phyloP scores from a whole-genome alignment of 2,113 vertebrate genomes.

The Cololabis saira region DNA sequence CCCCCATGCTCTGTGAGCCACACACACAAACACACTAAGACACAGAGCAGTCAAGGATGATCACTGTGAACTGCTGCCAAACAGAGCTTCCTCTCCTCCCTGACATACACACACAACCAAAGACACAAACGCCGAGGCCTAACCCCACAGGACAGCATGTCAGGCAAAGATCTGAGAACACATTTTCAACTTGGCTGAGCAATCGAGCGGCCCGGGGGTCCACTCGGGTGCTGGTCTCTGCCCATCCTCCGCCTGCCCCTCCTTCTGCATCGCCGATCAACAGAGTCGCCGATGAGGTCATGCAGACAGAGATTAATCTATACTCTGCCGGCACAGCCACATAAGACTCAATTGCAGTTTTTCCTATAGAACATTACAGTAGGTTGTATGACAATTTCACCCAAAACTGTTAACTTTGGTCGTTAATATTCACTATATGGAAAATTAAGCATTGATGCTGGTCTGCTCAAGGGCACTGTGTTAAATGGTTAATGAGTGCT shows the following conservation, averaged over 20 bases:
- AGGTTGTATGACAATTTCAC: slow-evolving; percentile 2
- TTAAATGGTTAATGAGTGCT: no score
- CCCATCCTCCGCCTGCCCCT: slow-evolving; percentile 59
- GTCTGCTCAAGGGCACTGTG: no score
- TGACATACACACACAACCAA: slow-evolving; percentile 30
- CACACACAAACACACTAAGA: slow-evolving; percentile 13
- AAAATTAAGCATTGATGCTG: slow-evolving; percentile 1
- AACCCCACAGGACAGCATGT: slow-evolving; percentile 73
- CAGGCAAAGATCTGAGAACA: slow-evolving; percentile 81
- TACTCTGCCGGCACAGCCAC: slow-evolving; percentile 54
- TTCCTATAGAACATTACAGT: slow-evolving; percentile 16
- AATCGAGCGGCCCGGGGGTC: slow-evolving; percentile 71
- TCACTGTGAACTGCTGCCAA: slow-evolving; percentile 66
- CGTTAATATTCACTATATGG: slow-evolving; percentile 12
- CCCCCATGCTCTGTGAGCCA: slow-evolving; percentile 32
- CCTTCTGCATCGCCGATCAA: slow-evolving; percentile 55
- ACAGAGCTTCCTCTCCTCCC: slow-evolving; percentile 42
- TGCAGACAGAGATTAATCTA: slow-evolving; percentile 68
- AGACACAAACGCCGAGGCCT: slow-evolving; percentile 42
- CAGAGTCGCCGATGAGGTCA: slow-evolving; percentile 57
- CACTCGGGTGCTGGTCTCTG: slow-evolving; percentile 68
- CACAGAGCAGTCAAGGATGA: slow-evolving; percentile 55
- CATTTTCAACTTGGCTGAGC: slow-evolving; percentile 79
- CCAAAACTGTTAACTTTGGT: slow-evolving; percentile 18
- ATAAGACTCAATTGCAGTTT: slow-evolving; percentile 57